Evolutionary conservation across 1,140 invertebrate genomes (phyloP).

Genomic region (Achroia grisella): DNA sequence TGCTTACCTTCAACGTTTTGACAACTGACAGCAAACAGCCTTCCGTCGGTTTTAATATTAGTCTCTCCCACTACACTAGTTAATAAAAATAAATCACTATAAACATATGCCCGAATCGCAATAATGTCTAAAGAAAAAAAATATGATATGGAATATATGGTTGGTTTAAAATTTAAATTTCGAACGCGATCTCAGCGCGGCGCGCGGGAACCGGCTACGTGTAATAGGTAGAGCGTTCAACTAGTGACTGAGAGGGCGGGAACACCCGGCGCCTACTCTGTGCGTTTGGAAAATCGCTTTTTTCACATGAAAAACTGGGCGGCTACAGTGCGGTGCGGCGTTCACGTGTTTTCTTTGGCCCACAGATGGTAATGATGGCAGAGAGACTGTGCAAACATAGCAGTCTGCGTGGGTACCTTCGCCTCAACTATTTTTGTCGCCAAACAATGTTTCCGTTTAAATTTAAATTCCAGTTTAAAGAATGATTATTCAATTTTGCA

Average conservation of each 20-base stretch:
- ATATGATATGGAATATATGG: not conserved
- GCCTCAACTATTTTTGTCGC: too few species aligned
- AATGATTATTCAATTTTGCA: too few species aligned
- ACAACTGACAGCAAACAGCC: constrained; percentile 39
- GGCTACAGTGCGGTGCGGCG: not conserved
- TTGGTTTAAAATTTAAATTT: constrained; percentile 7
- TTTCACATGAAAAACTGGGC: constrained; percentile 18
- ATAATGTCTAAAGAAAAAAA: not conserved
- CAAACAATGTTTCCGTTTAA: too few species aligned
- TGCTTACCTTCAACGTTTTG: constrained; percentile 44
- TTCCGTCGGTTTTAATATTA: constrained; percentile 15
- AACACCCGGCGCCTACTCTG: constrained; percentile 16
- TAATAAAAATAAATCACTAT: constrained; percentile 3
- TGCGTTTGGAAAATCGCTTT: constrained; percentile 4
- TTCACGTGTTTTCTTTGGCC: too few species aligned
- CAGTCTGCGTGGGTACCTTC: too few species aligned
- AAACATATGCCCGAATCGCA: not conserved
- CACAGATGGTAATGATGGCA: too few species aligned
- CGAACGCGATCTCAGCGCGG: constrained; percentile 12
- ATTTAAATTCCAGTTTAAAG: too few species aligned
- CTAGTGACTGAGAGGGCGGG: constrained; percentile 39
- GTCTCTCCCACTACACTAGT: constrained; percentile 16
- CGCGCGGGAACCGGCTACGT: constrained; percentile 18
- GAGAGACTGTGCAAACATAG: too few species aligned
- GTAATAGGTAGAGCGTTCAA: constrained; percentile 10